A percentile compares a stretch with the other conserved stretches of the same genome.
These are phyloP conservation scores for Xiphophorus maculatus DNA, from an alignment of 2,113 vertebrate genomes.

Conservation along the genomic window DNA sequence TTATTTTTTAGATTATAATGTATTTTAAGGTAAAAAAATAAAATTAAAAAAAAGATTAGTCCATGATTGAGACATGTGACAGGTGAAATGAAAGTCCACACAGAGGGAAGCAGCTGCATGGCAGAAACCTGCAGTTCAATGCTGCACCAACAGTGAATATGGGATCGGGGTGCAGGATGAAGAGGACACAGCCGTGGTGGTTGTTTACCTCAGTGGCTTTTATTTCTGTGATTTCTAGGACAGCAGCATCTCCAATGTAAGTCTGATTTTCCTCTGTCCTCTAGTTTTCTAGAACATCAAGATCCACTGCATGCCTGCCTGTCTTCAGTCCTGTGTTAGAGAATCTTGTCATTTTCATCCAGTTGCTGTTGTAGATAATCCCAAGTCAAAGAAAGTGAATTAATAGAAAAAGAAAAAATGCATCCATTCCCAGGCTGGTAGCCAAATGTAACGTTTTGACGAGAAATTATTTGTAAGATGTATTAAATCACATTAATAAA, in stretches of 20 bases:
- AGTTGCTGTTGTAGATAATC: not conserved
- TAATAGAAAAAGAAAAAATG: not conserved
- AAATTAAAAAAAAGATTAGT: too few relatives aligned
- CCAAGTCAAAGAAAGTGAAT: not conserved
- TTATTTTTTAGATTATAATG: too few relatives aligned
- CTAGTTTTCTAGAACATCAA: not conserved
- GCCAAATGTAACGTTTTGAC: too few relatives aligned
- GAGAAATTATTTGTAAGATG: too few relatives aligned
- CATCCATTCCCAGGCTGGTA: too few relatives aligned
- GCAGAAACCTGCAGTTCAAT: conserved; percentile 4
- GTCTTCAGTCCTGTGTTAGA: not conserved
- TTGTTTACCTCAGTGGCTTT: conserved; percentile 44
- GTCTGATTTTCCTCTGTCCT: conserved; percentile 5
- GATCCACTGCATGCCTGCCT: too few relatives aligned
- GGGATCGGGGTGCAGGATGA: conserved; percentile 7
- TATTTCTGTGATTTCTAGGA: conserved; percentile 15
- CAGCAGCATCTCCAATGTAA: conserved; percentile 53
- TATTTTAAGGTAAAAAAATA: not conserved
- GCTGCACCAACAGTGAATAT: conserved; percentile 6
- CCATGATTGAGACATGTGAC: not conserved
- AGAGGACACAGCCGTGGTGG: conserved; percentile 7
- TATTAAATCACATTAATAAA: too few relatives aligned
- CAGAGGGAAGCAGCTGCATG: not conserved
- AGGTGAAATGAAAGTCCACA: not conserved
- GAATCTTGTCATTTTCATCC: not conserved